Evolutionary conservation across 1,140 invertebrate genomes (phyloP).

Genomic region (Drosophila auraria): DNA sequence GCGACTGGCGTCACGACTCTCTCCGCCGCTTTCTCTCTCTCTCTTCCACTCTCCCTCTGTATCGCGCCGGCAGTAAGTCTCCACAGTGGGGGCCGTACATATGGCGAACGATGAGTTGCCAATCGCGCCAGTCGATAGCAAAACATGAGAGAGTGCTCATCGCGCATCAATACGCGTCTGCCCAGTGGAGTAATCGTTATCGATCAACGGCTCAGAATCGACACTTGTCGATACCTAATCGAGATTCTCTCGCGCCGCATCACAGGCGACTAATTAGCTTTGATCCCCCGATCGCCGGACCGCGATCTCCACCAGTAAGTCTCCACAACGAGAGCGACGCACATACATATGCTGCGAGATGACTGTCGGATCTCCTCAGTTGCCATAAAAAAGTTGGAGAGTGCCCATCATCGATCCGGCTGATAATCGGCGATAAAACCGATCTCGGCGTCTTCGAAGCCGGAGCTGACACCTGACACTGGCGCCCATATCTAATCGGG

Average conservation of each 20-base stretch:
- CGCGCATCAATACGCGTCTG: conserved; percentile 76
- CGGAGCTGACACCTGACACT: conserved; percentile 10
- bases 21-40: conserved; percentile 4
- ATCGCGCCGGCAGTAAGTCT: conserved; percentile 49
- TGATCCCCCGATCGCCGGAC: too few species aligned
- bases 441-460: conserved; percentile 15
- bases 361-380: conserved; percentile 10
- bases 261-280: conserved; percentile 68
- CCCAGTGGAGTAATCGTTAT: conserved; percentile 83
- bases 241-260: conserved; percentile 83
- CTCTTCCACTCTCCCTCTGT: conserved; percentile 3
- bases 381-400: conserved; percentile 14
- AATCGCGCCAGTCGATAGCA: conserved; percentile 77
- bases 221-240: conserved; percentile 85
- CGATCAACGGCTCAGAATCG: conserved; percentile 84
- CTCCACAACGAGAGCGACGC: not conserved
- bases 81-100: conserved; percentile 17
- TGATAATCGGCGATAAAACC: conserved; percentile 20
- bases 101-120: conserved; percentile 23
- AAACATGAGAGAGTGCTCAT: conserved; percentile 85
- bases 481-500: conserved; percentile 26
- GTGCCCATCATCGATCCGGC: conserved; percentile 11
- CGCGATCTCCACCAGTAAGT: conserved; percentile 9
- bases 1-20: conserved; percentile 19
- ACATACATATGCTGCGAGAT: not conserved